A percentile compares a stretch with the other conserved stretches of the same genome.
Evolutionary conservation across 1,140 invertebrate species (phyloP).

Genomic region (Sycophaga agraensis): DNA sequence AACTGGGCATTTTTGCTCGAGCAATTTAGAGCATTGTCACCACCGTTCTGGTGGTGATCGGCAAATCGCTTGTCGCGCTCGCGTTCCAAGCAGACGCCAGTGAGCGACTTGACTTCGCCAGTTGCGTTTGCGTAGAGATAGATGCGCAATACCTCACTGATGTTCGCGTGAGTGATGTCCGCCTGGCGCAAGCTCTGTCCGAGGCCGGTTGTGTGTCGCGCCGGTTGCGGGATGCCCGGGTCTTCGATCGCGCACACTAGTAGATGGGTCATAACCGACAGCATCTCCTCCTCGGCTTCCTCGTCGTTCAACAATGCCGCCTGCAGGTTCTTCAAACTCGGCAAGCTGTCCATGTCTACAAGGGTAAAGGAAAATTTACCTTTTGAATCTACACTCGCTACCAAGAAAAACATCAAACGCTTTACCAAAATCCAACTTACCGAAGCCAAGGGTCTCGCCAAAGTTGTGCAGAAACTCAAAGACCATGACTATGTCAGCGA

Average conservation of each 20-base stretch:
- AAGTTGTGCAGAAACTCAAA: conserved; percentile 96
- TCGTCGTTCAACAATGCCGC: conserved; percentile 80
- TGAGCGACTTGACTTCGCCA: conserved; percentile 79
- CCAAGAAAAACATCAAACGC: no score
- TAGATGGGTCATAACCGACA: conserved; percentile 86
- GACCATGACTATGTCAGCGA: conserved; percentile 89
- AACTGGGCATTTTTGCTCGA: conserved; percentile 75
- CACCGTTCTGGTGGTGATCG: conserved; percentile 76
- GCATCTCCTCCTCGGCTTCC: conserved; percentile 82
- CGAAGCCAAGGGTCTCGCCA: conserved; percentile 89
- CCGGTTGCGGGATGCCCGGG: conserved; percentile 88
- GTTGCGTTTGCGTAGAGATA: conserved; percentile 85
- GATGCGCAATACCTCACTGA: conserved; percentile 90
- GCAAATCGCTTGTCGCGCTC: conserved; percentile 75
- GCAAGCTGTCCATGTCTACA: conserved; percentile 83
- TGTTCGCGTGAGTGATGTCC: conserved; percentile 85
- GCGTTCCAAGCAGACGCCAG: conserved; percentile 73
- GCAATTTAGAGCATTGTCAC: conserved; percentile 63
- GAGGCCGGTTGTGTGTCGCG: conserved; percentile 80
- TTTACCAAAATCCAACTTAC: no score
- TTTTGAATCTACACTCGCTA: no score
- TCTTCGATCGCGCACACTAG: conserved; percentile 92
- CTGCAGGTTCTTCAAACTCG: conserved; percentile 83
- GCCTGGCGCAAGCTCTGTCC: conserved; percentile 89
- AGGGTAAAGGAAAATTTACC: conserved; percentile 16